phyloP scores from a whole-genome alignment of 2,797 vertebrate species.

The Pygocentrus nattereri region DNA sequence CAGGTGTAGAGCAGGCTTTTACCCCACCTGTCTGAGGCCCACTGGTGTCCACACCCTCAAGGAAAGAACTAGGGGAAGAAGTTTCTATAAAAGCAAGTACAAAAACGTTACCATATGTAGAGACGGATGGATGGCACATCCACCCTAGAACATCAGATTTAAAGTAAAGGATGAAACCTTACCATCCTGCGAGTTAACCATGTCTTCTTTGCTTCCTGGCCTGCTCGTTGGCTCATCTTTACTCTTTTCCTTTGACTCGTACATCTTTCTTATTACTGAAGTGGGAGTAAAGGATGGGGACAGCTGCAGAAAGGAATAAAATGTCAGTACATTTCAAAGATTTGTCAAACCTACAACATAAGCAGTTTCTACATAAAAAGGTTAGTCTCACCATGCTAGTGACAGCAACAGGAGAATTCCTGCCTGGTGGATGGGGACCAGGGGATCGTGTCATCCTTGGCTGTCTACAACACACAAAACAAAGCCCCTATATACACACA shows the following conservation, averaged over 20 bases:
- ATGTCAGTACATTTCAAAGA: neutral
- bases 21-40: conserved; percentile 65
- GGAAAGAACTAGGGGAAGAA: conserved; percentile 71
- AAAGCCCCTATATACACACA: neutral
- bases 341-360: neutral
- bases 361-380: neutral
- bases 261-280: conserved; percentile 99
- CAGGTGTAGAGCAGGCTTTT: conserved; percentile 82
- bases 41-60: conserved; percentile 72
- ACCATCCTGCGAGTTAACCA: conserved; percentile 85
- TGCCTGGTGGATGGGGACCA: conserved; percentile 83
- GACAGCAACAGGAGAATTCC: conserved; percentile 88
- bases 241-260: conserved; percentile 95
- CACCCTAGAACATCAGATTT: too few relatives aligned
- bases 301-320: conserved; percentile 76
- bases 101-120: conserved; percentile 9
- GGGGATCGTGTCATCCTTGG: conserved; percentile 89
- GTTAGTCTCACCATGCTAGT: conserved; percentile 91
- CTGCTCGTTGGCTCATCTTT: conserved; percentile 87
- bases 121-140: too few relatives aligned
- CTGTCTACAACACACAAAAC: conserved; percentile 74
- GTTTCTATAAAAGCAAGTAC: conserved; percentile 64
- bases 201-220: conserved; percentile 86
- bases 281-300: conserved; percentile 98
- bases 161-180: conserved; percentile 45